Conservation (phyloP, 2,888 invertebrate genomes). For the Nephrocerus scutellatus region DNA sequence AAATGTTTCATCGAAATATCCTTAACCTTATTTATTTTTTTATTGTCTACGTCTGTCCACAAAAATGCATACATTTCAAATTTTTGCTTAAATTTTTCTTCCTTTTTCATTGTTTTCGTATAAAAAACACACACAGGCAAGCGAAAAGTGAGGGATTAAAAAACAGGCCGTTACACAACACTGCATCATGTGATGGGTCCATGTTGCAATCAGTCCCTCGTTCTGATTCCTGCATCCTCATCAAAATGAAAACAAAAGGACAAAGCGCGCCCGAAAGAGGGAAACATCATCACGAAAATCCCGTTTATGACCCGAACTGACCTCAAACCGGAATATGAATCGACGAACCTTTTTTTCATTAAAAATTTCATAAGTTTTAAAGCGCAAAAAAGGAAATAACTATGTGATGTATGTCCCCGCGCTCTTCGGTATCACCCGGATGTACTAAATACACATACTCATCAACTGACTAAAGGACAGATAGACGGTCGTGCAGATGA, state of each 20-base stretch:
- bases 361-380: too few relatives aligned
- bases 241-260: slow-evolving; percentile 2
- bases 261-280: not conserved
- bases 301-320: slow-evolving; percentile 23
- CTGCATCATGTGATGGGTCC: not conserved
- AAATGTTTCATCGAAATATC: slow-evolving; percentile 20
- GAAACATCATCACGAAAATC: not conserved
- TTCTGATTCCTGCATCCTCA: slow-evolving; percentile 8
- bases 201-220: not conserved
- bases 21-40: slow-evolving; percentile 19
- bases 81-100: slow-evolving; percentile 1
- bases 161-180: slow-evolving; percentile 20
- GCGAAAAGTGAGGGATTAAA: slow-evolving; percentile 22
- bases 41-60: slow-evolving; percentile 10
- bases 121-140: not conserved
- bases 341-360: too few relatives aligned
- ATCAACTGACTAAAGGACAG: too few relatives aligned
- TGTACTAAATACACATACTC: too few relatives aligned
- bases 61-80: slow-evolving; percentile 10
- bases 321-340: too few relatives aligned
- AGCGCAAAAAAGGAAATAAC: too few relatives aligned
- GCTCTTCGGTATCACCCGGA: too few relatives aligned
- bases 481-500: too few relatives aligned
- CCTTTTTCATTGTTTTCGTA: not conserved
- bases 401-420: too few relatives aligned